A percentile compares a stretch with the other conserved stretches of the same genome.
These are phyloP conservation scores for Bubalus kerabau DNA, from an alignment of 2,113 vertebrate species.

Conservation along the genomic window DNA sequence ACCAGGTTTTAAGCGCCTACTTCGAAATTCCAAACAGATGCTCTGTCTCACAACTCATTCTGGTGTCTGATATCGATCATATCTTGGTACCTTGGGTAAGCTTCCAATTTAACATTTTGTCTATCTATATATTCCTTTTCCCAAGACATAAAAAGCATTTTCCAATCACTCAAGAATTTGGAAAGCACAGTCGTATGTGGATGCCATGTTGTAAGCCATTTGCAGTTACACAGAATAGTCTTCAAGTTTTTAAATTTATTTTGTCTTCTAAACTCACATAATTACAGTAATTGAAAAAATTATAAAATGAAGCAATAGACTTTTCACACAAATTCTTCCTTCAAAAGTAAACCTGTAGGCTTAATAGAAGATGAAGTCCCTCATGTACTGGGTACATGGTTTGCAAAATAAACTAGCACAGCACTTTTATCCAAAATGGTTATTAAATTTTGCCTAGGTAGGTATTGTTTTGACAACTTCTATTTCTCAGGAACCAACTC, in stretches of 20 bases:
- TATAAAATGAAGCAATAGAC: conserved; percentile 35
- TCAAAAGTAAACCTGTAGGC: conserved; percentile 32
- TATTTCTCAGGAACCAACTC: conserved; percentile 48
- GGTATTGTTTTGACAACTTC: conserved; percentile 53
- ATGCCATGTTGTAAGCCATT: neutral
- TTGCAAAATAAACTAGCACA: conserved; percentile 39
- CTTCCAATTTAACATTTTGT: conserved; percentile 34
- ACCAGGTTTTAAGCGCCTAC: neutral
- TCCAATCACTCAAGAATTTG: neutral
- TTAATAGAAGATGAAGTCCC: conserved; percentile 28
- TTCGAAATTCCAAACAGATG: conserved; percentile 57
- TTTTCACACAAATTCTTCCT: conserved; percentile 27
- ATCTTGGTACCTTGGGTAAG: conserved; percentile 3
- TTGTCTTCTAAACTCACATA: conserved; percentile 47
- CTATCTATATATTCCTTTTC: conserved; percentile 1
- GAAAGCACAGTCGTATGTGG: neutral
- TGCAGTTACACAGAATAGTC: neutral
- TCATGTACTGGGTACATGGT: neutral
- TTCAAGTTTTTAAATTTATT: conserved; percentile 38
- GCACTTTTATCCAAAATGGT: conserved; percentile 47
- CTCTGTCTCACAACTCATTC: conserved; percentile 29
- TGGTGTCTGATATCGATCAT: conserved; percentile 13
- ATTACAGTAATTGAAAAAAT: conserved; percentile 38
- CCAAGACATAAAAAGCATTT: conserved; percentile 1
- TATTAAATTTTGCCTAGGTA: conserved; percentile 41